phyloP scores from a whole-genome alignment of 2,113 vertebrate genomes.

The Microtus richardsoni region DNA sequence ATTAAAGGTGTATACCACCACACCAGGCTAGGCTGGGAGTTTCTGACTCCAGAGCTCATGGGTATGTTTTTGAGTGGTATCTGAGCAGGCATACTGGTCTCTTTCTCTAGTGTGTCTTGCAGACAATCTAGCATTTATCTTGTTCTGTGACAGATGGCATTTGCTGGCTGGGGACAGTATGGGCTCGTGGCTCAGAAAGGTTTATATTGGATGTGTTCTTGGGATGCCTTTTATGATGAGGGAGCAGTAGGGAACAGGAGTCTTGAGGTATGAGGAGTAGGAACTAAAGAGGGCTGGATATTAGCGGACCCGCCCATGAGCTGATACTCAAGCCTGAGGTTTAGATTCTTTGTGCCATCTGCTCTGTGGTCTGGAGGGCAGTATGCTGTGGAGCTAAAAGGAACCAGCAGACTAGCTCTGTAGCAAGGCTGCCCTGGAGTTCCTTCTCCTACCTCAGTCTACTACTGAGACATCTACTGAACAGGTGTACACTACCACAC shows the following conservation, averaged over 20 bases:
- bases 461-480: background rate
- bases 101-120: background rate
- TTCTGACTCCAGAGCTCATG: background rate
- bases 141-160: background rate
- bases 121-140: background rate
- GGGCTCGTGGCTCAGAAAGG: background rate
- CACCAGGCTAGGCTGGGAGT: background rate
- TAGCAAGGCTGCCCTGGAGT: background rate
- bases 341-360: background rate
- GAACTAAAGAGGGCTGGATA: background rate
- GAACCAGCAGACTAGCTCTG: background rate
- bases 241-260: background rate
- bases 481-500: background rate
- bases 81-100: background rate
- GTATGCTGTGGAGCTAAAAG: background rate
- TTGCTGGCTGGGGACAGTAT: background rate
- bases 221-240: background rate
- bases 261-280: background rate
- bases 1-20: background rate
- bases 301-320: background rate
- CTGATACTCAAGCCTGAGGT: background rate
- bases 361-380: background rate
- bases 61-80: background rate
- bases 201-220: background rate
- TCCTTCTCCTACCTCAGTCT: background rate